Evolutionary conservation across 2,113 vertebrate species (phyloP).

Genomic region (Plecotus auritus): DNA sequence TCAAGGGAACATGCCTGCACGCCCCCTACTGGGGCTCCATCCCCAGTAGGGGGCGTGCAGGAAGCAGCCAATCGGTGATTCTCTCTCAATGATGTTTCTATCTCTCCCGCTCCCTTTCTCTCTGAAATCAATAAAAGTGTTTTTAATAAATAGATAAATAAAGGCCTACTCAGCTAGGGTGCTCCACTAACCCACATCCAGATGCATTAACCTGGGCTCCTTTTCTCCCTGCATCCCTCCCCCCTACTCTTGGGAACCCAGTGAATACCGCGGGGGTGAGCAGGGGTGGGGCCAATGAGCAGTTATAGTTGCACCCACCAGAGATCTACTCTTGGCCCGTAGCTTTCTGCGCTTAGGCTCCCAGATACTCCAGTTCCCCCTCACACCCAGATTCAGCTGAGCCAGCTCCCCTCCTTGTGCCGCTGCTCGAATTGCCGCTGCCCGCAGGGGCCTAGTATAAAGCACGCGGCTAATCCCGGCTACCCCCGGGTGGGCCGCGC

Average conservation of each 20-base stretch:
- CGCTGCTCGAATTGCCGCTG: background rate
- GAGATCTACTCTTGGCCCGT: background rate
- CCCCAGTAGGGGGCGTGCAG: too few relatives aligned
- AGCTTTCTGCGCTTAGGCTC: background rate
- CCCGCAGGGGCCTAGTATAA: constrained; percentile 77
- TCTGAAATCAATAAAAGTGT: too few relatives aligned
- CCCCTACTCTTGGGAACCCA: background rate
- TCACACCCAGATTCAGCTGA: background rate
- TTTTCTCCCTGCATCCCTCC: background rate
- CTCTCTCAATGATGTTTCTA: too few relatives aligned
- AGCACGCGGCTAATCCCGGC: constrained; percentile 75
- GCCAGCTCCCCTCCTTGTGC: too few relatives aligned
- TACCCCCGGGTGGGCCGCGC: constrained; percentile 80
- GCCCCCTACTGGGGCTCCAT: too few relatives aligned
- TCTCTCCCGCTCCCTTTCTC: too few relatives aligned
- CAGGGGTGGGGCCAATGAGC: background rate
- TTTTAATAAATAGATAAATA: too few relatives aligned
- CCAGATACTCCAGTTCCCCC: background rate
- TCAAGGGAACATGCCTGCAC: too few relatives aligned
- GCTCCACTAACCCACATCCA: background rate
- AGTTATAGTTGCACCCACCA: background rate
- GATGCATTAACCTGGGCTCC: background rate
- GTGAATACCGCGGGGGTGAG: background rate
- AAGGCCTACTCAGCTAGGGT: background rate
- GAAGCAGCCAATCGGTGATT: too few relatives aligned